Conservation (phyloP, 2,797 vertebrate genomes). For the Lacerta bilineata region DNA sequence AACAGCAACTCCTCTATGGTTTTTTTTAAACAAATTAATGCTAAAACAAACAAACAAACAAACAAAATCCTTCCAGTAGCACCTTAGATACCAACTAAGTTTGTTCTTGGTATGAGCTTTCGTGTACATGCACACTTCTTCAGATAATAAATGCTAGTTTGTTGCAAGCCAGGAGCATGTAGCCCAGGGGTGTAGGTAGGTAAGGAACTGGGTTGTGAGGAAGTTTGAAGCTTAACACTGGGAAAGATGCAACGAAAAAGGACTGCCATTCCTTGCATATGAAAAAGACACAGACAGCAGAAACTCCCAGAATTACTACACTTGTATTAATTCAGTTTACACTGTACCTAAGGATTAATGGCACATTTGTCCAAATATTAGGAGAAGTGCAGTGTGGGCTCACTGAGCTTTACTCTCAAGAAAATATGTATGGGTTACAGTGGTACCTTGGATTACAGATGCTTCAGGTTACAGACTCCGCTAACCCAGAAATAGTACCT, state of each 20-base stretch:
- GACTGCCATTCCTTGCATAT: not conserved
- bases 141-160: not conserved
- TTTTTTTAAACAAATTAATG: conserved; percentile 15
- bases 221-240: not conserved
- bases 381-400: not conserved
- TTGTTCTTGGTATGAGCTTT: too few relatives aligned
- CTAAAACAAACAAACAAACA: too few relatives aligned
- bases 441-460: too few relatives aligned
- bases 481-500: too few relatives aligned
- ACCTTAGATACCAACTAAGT: too few relatives aligned
- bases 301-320: not conserved
- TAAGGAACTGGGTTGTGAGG: conserved; percentile 7
- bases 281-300: not conserved
- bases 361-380: not conserved
- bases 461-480: too few relatives aligned
- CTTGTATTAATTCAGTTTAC: not conserved
- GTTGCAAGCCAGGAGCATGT: not conserved
- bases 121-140: too few relatives aligned
- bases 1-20: not conserved
- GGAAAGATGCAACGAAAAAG: not conserved
- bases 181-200: not conserved
- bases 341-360: rapidly evolving
- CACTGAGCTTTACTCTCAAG: not conserved
- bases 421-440: not conserved
- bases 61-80: too few relatives aligned